Evolutionary conservation across 2,797 vertebrate genomes (phyloP), one percentile per base, ranked within the genome.

Genomic region (Nannoperca australis): DNA sequence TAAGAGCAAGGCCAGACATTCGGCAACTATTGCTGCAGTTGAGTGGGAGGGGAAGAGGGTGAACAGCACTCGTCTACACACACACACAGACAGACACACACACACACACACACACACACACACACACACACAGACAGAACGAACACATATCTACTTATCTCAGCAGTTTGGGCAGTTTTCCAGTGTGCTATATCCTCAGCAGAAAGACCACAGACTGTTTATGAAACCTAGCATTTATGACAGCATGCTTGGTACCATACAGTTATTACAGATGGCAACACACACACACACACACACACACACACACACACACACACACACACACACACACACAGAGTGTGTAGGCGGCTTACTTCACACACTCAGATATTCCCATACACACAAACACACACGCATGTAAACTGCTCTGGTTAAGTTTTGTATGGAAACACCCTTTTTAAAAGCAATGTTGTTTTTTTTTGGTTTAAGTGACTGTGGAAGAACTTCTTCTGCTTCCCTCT

Each of bases 231-330:
- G 61, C 73, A 85, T 91, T 91, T 85, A 83, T 89, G 89, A 93
- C 87, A 84, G 81, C 80, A 74, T 53, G 80, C 77, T 60, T 32
- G 24, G 89, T 86, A 86, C 85, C 70, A 4, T 81, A 70, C 86
- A 89, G 86, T 92, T 91, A 94, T 93, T 94, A 91, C 50, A 92
- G 83, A 89, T 78, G 88, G 73, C 84, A 82, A 79, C 65, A 77
- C 51, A 65, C 70, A 74, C 60, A 0, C 70, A 73, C 17, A 65
- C 69, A 81, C 14, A 78, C n/a, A 74, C 34, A 70, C 24, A 77
- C 22, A 51, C 18, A 63, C 66, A 40, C 7, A 72, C 11, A 10
- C 7, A 70, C 6, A 30, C 54, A 79, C 65, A 77, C 51, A 65
- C 70, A 74, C 60, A 0, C 70, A 73, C 17, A 65, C 69, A 81